Evolutionary conservation across 2,113 vertebrate genomes (phyloP).

Genomic region (Anarhynchus alexandrinus): DNA sequence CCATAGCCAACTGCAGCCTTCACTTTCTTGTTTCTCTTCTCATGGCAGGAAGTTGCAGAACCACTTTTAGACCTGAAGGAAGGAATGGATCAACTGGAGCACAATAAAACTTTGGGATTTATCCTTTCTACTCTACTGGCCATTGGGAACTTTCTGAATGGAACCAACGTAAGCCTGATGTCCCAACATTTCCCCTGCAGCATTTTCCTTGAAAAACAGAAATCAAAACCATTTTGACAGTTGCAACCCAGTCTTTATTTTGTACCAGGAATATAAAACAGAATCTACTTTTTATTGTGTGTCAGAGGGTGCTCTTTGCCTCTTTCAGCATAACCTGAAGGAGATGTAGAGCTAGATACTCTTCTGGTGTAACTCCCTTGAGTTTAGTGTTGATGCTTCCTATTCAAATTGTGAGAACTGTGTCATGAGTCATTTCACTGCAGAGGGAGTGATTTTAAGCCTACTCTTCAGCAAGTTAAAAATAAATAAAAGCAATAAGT

Average conservation of each 20-base stretch:
- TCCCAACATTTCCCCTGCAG: neutral
- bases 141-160: slow-evolving; percentile 97
- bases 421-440: neutral
- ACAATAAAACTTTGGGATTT: slow-evolving; percentile 91
- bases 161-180: slow-evolving; percentile 86
- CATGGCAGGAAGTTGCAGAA: slow-evolving; percentile 91
- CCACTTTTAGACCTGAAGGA: slow-evolving; percentile 96
- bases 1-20: neutral
- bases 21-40: slow-evolving; percentile 22
- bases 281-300: neutral
- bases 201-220: neutral
- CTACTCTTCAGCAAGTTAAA: neutral
- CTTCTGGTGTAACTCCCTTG: neutral
- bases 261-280: neutral
- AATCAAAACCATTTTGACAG: neutral
- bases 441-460: neutral
- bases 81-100: slow-evolving; percentile 97
- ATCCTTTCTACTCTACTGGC: slow-evolving; percentile 93
- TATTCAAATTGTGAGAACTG: neutral
- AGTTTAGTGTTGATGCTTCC: neutral
- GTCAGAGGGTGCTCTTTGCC: neutral
- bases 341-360: neutral
- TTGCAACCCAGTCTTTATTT: neutral
- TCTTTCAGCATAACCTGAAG: neutral
- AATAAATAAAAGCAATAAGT: neutral